Base-by-base conservation (phyloP, 2,888 invertebrate genomes). In the Hybos culiciformis region DNA sequence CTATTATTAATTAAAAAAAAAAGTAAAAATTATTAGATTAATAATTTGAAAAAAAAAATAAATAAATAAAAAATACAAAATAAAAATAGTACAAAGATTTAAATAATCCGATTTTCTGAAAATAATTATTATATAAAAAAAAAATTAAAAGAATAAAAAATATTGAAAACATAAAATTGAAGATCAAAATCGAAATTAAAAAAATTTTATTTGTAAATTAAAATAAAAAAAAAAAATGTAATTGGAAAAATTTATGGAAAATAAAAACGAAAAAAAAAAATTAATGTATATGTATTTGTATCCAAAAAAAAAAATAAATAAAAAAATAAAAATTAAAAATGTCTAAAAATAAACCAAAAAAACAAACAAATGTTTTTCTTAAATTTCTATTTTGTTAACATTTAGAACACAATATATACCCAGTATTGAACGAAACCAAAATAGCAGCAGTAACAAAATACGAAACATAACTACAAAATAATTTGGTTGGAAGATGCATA, bases 271-370 rank as follows among this genome's bases (percentile, higher is more conserved):
- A 40, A 40, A 17, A 40, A 40, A 44, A 40, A 18, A 37, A 41
- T 41, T 38, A 33, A 32, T 40, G 40, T 40, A 40, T 40, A 43
- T 43, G 43, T 43, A 46, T 46, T 43, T 46, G 46, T 46, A 46
- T 46, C 41, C 41, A 40, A 46, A 38, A 46, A 40, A 36, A 39
- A 41, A 41, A 38, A 37, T 34, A 38, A 45, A 20, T 26, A 43
- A 43, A 40, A n/a, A n/a, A n/a, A 42, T 29, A n/a, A 24, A 19
- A 41, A 36, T 20, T 36, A 36, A 36, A 36, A 8, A 36, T 19
- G 9, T 19, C 19, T 21, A 20, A 36, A 36, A 21, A 14, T 20
- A 36, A 36, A 20, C n/a, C 19, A 14, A n/a, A 19, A 36, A 36
- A 36, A 14, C 5, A 21, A 20, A 9, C 11, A 9, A 23, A 20